Evolutionary conservation across 1,140 invertebrate species (phyloP).

Genomic region (Nebria ingens): DNA sequence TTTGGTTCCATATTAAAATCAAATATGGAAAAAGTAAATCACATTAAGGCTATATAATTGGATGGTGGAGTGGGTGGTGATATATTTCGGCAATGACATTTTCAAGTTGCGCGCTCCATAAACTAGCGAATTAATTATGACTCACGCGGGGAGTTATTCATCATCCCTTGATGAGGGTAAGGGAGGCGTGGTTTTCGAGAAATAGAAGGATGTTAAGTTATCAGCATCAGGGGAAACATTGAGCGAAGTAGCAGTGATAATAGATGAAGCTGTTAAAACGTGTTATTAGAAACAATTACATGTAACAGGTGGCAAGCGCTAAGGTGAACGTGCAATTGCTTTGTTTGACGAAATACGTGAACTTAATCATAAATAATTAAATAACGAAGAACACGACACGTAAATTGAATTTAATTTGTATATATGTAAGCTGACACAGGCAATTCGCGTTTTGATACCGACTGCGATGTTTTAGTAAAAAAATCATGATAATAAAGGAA

Average conservation of each 20-base stretch:
- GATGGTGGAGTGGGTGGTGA: neutral
- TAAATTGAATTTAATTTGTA: too few species aligned
- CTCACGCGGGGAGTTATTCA: neutral
- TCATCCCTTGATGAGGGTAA: neutral
- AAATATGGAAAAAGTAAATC: too few species aligned
- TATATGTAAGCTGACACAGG: too few species aligned
- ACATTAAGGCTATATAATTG: too few species aligned
- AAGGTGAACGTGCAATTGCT: too few species aligned
- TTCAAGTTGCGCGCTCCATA: neutral
- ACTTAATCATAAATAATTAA: too few species aligned
- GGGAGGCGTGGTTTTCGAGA: neutral
- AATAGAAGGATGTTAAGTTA: neutral
- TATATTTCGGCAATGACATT: neutral
- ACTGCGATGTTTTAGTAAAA: too few species aligned
- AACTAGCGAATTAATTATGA: neutral
- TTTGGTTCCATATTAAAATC: too few species aligned
- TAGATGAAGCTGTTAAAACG: conserved; percentile 8
- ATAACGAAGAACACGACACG: too few species aligned
- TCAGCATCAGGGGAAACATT: neutral
- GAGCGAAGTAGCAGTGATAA: neutral
- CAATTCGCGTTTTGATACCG: too few species aligned
- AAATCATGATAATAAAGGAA: too few species aligned
- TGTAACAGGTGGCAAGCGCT: conserved; percentile 3
- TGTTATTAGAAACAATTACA: conserved; percentile 2
- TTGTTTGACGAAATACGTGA: too few species aligned